phyloP scores from a whole-genome alignment of 2,888 invertebrate species.

The Drosophila falleni region DNA sequence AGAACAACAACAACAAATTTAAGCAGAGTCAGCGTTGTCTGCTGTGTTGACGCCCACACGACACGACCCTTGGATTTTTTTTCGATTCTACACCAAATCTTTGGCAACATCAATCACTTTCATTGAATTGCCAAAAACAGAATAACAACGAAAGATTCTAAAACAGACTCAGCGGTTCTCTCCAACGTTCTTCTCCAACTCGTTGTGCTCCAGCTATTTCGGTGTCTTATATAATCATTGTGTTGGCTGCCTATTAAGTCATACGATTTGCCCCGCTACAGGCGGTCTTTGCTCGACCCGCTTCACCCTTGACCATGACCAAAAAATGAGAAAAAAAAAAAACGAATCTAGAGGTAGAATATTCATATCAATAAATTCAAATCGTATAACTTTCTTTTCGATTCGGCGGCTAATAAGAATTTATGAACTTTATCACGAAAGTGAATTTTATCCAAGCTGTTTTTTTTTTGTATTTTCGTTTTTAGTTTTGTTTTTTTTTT shows the following conservation, averaged over 20 bases:
- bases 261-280: conserved; percentile 46
- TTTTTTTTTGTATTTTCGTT: conserved; percentile 1
- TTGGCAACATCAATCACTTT: conserved; percentile 79
- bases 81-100: conserved; percentile 51
- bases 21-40: conserved; percentile 40
- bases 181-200: conserved; percentile 21
- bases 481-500: conserved; percentile 27
- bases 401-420: conserved; percentile 38
- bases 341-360: conserved; percentile 18
- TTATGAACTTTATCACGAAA: conserved; percentile 56
- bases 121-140: conserved; percentile 67
- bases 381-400: conserved; percentile 52
- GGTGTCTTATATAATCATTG: conserved; percentile 49
- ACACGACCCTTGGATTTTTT: conserved; percentile 56
- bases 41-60: conserved; percentile 52
- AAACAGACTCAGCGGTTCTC: conserved; percentile 9
- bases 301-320: conserved; percentile 55
- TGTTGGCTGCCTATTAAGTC: conserved; percentile 73
- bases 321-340: conserved; percentile 1
- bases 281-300: conserved; percentile 34
- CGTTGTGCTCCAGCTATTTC: conserved; percentile 21
- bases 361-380: conserved; percentile 46
- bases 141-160: conserved; percentile 3
- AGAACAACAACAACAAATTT: conserved; percentile 34
- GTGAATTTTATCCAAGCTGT: conserved; percentile 55